phyloP scores from a whole-genome alignment of 1,140 invertebrate species.

The Drosophila pachea region DNA sequence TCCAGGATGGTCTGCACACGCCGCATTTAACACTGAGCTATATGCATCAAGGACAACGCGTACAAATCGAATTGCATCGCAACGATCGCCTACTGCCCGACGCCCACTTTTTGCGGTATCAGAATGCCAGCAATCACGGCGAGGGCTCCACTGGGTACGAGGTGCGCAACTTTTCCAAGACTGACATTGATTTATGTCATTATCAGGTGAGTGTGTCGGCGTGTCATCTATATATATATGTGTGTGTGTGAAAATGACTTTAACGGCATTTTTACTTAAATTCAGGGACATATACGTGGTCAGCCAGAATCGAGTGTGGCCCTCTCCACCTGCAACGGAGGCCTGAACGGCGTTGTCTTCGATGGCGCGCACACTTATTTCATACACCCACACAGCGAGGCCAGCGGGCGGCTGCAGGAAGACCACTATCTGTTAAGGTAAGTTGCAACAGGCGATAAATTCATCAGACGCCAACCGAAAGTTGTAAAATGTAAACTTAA shows the following conservation, averaged over 20 bases:
- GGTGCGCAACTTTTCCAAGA: slow-evolving; percentile 79
- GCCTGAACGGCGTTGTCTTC: slow-evolving; percentile 89
- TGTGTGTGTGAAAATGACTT: no score
- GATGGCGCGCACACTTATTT: slow-evolving; percentile 89
- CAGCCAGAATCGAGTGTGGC: slow-evolving; percentile 88
- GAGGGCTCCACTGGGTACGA: slow-evolving; percentile 78
- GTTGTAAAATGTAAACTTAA: neutral
- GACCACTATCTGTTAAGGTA: slow-evolving; percentile 75
- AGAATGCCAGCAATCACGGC: slow-evolving; percentile 80
- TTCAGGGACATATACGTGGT: slow-evolving; percentile 85
- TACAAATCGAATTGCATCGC: slow-evolving; percentile 86
- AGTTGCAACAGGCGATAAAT: slow-evolving; percentile 22
- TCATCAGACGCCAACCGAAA: neutral
- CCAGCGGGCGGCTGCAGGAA: slow-evolving; percentile 62
- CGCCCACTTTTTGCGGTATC: slow-evolving; percentile 86
- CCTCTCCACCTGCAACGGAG: slow-evolving; percentile 90
- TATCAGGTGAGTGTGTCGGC: slow-evolving; percentile 66
- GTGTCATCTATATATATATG: neutral
- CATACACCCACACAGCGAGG: slow-evolving; percentile 81
- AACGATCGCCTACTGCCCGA: slow-evolving; percentile 88
- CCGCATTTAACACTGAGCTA: slow-evolving; percentile 85
- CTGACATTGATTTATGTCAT: slow-evolving; percentile 78
- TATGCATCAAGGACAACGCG: slow-evolving; percentile 83
- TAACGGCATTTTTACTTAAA: neutral
- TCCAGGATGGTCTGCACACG: slow-evolving; percentile 85